Percentiles rank a stretch among this genome's conserved stretches.
Evolutionary conservation across 2,888 invertebrate species (phyloP).

Genomic region (Xanthostigma xanthostigma): DNA sequence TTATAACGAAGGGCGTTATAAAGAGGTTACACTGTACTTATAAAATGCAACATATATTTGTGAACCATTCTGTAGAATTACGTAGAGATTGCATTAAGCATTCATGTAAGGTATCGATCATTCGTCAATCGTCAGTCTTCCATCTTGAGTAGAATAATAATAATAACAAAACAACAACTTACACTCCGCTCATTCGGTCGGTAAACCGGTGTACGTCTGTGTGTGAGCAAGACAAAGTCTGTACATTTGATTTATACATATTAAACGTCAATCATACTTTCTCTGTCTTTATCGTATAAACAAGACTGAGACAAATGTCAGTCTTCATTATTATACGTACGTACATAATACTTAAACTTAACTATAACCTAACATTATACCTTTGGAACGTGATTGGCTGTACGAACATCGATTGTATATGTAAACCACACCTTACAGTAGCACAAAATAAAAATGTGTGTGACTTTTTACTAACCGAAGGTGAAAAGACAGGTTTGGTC

Average conservation of each 20-base stretch:
- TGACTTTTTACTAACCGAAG: neutral
- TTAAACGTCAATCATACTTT: neutral
- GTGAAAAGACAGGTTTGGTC: slow-evolving; percentile 15
- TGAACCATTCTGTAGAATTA: too few relatives aligned
- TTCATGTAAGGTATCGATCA: slow-evolving; percentile 23
- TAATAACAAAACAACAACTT: slow-evolving; percentile 4
- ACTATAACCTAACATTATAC: slow-evolving; percentile 26
- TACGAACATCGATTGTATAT: slow-evolving; percentile 29
- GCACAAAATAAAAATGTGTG: neutral
- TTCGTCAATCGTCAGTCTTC: slow-evolving; percentile 28
- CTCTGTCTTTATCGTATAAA: too few relatives aligned
- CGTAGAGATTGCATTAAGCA: neutral
- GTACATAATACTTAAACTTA: too few relatives aligned
- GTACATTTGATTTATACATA: slow-evolving; percentile 1
- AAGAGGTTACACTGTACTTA: too few relatives aligned
- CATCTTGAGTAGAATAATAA: slow-evolving; percentile 29
- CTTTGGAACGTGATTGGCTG: slow-evolving; percentile 30
- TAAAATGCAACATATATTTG: too few relatives aligned
- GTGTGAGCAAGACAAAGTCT: neutral
- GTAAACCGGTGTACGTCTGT: neutral
- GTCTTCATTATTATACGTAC: too few relatives aligned
- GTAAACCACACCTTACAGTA: slow-evolving; percentile 24
- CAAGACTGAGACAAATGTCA: too few relatives aligned
- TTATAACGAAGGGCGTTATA: too few relatives aligned
- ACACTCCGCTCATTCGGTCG: too few relatives aligned